A percentile compares a stretch with the other conserved stretches of the same genome.
Conservation (phyloP, 2,888 invertebrate species). For the Galeopsomyia nigrocyanea region DNA sequence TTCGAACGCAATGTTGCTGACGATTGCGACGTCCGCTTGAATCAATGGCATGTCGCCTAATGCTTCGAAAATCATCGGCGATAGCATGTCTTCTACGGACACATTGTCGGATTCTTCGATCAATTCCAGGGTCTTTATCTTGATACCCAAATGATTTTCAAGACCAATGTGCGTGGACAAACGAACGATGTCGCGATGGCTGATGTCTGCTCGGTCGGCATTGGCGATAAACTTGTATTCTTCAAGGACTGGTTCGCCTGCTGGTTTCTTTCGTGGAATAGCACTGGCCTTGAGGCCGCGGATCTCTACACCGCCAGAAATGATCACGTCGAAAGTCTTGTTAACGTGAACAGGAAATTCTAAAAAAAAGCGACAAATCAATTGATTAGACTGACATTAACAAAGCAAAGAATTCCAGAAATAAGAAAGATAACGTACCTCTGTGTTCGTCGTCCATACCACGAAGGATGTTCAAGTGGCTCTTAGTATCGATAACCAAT, state of each 20-base stretch:
- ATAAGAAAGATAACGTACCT: constrained; percentile 54
- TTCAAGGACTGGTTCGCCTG: constrained; percentile 72
- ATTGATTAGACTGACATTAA: too few species aligned
- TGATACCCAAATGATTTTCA: constrained; percentile 68
- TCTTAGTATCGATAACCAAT: constrained; percentile 72
- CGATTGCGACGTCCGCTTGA: constrained; percentile 76
- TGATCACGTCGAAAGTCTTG: constrained; percentile 65
- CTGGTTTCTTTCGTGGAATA: constrained; percentile 70
- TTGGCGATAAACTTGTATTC: constrained; percentile 72
- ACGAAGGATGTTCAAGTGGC: constrained; percentile 62
- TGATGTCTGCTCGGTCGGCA: constrained; percentile 57
- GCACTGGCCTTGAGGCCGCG: constrained; percentile 73
- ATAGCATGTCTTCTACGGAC: constrained; percentile 64
- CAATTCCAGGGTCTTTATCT: constrained; percentile 64
- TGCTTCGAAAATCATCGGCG: constrained; percentile 73
- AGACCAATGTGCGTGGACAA: constrained; percentile 70
- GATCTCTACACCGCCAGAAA: constrained; percentile 74
- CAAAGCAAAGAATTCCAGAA: too few species aligned
- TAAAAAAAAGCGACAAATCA: constrained; percentile 48
- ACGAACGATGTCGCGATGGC: constrained; percentile 59
- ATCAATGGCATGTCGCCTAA: constrained; percentile 79
- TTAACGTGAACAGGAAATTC: constrained; percentile 66
- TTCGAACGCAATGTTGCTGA: constrained; percentile 66
- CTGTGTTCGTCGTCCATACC: constrained; percentile 53
- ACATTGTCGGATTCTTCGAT: constrained; percentile 55